Conservation (phyloP, 2,888 invertebrate genomes). For the Crioceris asparagi region DNA sequence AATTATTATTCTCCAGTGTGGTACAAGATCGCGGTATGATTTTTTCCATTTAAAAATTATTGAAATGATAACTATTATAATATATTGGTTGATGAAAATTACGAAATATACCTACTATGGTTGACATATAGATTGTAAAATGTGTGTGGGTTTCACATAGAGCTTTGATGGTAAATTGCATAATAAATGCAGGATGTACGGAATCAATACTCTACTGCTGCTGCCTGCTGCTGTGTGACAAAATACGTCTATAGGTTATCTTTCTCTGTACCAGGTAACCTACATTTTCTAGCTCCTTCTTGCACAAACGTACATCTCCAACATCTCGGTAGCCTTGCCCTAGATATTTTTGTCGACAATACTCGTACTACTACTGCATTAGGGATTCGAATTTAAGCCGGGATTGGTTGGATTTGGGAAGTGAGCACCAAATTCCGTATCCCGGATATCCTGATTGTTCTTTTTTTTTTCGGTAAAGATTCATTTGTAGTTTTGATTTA, state of each 20-base stretch:
- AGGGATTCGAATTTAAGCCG: slow-evolving; percentile 18
- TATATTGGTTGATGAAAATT: too few species aligned
- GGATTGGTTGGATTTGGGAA: too few species aligned
- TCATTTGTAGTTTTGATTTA: too few species aligned
- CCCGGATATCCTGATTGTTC: too few species aligned
- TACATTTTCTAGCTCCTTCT: slow-evolving; percentile 26
- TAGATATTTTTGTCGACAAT: too few species aligned
- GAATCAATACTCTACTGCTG: slow-evolving; percentile 39
- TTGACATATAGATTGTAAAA: slow-evolving; percentile 9
- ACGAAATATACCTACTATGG: neutral
- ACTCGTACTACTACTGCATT: slow-evolving; percentile 35
- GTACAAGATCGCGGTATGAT: slow-evolving; percentile 1
- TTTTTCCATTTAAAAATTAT: neutral
- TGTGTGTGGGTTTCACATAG: slow-evolving; percentile 18
- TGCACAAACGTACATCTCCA: slow-evolving; percentile 11
- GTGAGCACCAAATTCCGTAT: too few species aligned
- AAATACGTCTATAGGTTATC: slow-evolving; percentile 34
- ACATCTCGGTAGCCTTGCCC: slow-evolving; percentile 37
- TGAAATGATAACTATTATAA: neutral
- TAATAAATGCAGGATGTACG: slow-evolving; percentile 36
- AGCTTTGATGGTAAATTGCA: slow-evolving; percentile 26
- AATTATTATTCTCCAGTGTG: slow-evolving; percentile 12
- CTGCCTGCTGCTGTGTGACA: too few species aligned
- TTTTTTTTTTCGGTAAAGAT: too few species aligned
- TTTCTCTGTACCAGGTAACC: slow-evolving; percentile 33